These are phyloP conservation scores for Crenuchus spilurus DNA, from an alignment of 2,797 vertebrate species.

Conservation along the genomic window DNA sequence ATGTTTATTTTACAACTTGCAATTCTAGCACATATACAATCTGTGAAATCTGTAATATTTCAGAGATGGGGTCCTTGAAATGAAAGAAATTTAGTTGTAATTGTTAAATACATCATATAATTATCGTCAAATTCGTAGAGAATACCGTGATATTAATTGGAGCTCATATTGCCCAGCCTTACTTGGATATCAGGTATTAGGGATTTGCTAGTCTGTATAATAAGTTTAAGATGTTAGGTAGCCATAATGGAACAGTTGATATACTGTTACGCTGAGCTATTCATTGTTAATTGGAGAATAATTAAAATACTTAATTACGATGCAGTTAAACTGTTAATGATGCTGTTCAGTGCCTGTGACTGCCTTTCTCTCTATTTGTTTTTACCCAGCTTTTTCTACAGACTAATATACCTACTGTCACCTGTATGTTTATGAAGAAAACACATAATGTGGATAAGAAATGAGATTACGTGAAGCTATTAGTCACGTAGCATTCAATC, in stretches of 20 bases:
- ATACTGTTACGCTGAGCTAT: conserved; percentile 20
- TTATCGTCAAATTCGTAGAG: too few relatives aligned
- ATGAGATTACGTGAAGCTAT: too few relatives aligned
- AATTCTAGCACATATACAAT: too few relatives aligned
- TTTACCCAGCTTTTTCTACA: not conserved
- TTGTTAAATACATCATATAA: too few relatives aligned
- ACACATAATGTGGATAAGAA: too few relatives aligned
- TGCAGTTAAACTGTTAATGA: conserved; percentile 34
- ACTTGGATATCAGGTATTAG: conserved; percentile 23
- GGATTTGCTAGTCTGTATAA: not conserved
- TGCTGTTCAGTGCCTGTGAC: conserved; percentile 7
- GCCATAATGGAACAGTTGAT: conserved; percentile 32
- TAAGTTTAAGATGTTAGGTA: conserved; percentile 18
- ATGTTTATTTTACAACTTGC: too few relatives aligned
- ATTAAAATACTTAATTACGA: conserved; percentile 40
- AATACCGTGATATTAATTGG: too few relatives aligned
- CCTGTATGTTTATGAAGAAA: not conserved
- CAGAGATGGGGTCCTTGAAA: too few relatives aligned
- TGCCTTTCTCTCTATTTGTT: conserved; percentile 38
- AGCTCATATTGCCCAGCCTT: too few relatives aligned
- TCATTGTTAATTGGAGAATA: conserved; percentile 40
- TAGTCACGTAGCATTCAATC: too few relatives aligned
- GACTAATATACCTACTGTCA: not conserved
- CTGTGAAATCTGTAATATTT: too few relatives aligned
- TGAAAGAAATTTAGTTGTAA: too few relatives aligned